Evolutionary conservation across 2,113 vertebrate genomes (phyloP).

Genomic region (Gulo gulo): DNA sequence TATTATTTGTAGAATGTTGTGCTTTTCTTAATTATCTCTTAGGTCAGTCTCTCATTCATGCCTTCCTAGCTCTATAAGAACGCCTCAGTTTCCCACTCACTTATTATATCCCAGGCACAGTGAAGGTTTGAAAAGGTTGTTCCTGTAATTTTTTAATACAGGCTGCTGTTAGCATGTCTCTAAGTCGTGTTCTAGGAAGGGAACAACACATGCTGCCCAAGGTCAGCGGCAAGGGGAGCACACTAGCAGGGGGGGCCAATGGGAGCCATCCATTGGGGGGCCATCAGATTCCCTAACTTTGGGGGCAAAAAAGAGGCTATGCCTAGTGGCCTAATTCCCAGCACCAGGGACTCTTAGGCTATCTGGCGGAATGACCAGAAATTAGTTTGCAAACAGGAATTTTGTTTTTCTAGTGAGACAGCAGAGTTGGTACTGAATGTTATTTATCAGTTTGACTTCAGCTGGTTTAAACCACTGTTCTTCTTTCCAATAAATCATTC

Average conservation of each 20-base stretch:
- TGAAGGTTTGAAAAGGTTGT: background rate
- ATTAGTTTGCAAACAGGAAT: background rate
- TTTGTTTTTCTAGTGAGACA: background rate
- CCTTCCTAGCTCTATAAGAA: slow-evolving; percentile 24
- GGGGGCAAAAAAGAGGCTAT: background rate
- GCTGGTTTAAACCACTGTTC: slow-evolving; percentile 25
- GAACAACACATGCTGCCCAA: background rate
- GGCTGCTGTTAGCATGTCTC: background rate
- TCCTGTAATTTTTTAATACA: background rate
- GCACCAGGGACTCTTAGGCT: no score
- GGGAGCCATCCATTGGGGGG: background rate
- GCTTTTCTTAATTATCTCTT: background rate
- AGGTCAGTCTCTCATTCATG: background rate
- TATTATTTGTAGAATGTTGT: background rate
- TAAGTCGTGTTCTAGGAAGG: background rate
- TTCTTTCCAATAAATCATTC: background rate
- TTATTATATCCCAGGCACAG: background rate
- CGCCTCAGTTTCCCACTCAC: background rate
- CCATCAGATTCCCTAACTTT: background rate
- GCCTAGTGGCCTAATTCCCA: background rate
- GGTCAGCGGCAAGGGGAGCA: background rate
- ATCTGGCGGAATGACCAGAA: background rate
- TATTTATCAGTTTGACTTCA: slow-evolving; percentile 27
- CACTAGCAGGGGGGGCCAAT: no score
- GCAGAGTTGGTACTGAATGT: background rate